Conservation (phyloP, 2,888 invertebrate genomes). For the Tinea semifulvella region DNA sequence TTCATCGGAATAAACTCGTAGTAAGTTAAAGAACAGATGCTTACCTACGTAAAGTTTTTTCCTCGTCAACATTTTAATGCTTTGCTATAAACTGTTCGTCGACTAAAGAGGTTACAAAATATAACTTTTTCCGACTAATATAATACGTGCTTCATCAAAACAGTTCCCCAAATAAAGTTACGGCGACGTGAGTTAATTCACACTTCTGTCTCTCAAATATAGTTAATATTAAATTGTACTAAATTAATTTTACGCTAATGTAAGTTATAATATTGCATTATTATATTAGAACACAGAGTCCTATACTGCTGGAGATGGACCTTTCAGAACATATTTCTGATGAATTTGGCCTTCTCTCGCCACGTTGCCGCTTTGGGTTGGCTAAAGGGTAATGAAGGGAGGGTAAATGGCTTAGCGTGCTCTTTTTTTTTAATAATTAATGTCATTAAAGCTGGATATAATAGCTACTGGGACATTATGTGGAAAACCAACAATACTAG, state of each 20-base stretch:
- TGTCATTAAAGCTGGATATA: no score
- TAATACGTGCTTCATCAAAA: constrained; percentile 13
- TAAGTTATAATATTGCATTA: background rate
- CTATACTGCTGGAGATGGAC: no score
- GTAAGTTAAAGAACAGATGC: background rate
- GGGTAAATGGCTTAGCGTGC: no score
- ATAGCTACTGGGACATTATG: no score
- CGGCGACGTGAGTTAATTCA: constrained; percentile 9
- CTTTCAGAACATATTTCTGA: no score
- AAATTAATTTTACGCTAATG: background rate
- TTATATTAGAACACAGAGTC: no score
- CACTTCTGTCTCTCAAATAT: background rate
- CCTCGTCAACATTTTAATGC: constrained; percentile 6
- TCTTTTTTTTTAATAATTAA: no score
- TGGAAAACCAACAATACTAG: no score
- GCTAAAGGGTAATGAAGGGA: no score
- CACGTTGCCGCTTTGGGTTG: no score
- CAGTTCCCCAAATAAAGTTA: constrained; percentile 9
- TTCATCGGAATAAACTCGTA: no score
- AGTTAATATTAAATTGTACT: background rate
- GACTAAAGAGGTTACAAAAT: constrained; percentile 12
- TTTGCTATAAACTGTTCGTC: constrained; percentile 6
- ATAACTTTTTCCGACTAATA: constrained; percentile 13
- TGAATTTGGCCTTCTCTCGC: no score
- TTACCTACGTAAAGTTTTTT: background rate